Conservation (phyloP, 2,888 invertebrate species). For the Agriopis marginaria region DNA sequence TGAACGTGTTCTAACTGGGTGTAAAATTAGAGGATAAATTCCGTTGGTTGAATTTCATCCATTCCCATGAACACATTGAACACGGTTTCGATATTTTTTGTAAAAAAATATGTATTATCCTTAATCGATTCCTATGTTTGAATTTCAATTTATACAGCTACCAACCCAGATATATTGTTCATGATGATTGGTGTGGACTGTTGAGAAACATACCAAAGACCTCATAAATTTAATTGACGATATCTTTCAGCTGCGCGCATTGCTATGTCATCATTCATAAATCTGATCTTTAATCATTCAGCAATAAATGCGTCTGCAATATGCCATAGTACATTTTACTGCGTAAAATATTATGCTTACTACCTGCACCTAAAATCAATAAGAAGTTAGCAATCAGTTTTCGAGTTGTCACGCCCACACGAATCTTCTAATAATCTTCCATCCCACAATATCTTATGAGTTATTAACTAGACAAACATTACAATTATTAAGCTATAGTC, state of each 20-base stretch:
- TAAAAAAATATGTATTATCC: too few relatives aligned
- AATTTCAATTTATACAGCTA: not conserved
- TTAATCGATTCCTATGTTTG: not conserved
- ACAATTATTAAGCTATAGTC: not conserved
- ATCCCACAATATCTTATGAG: conserved; percentile 12
- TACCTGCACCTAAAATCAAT: not conserved
- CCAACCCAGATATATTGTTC: not conserved
- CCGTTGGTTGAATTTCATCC: too few relatives aligned
- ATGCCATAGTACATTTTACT: not conserved
- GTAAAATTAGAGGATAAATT: too few relatives aligned
- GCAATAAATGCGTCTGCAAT: conserved; percentile 24
- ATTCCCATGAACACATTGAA: too few relatives aligned
- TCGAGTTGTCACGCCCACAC: conserved; percentile 8
- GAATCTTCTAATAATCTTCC: conserved; percentile 7
- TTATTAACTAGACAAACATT: conserved; percentile 19
- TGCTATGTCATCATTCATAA: conserved; percentile 48
- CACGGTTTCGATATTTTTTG: too few relatives aligned
- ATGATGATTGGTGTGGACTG: not conserved
- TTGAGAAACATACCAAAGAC: conserved; percentile 45
- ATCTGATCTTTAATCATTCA: conserved; percentile 49
- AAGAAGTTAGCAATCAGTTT: not conserved
- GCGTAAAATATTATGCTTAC: not conserved
- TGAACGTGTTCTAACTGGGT: too few relatives aligned
- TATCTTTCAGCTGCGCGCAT: conserved; percentile 44
- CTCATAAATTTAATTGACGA: conserved; percentile 45